These are phyloP conservation scores for Automeris io DNA, from an alignment of 2,888 invertebrate genomes.

Conservation along the genomic window DNA sequence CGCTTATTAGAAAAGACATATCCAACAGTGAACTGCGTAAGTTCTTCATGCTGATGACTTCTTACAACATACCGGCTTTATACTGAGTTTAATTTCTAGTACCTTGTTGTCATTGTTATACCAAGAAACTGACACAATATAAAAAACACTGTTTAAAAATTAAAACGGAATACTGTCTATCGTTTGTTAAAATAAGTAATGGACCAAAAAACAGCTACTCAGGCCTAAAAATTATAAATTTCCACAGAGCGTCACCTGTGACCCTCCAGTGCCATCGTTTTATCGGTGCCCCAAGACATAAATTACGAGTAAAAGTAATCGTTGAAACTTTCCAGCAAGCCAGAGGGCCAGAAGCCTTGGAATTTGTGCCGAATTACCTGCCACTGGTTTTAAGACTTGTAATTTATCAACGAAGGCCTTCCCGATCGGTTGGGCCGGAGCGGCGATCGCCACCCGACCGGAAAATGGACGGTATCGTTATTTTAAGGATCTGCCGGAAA, in stretches of 20 bases:
- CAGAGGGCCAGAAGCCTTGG: slow-evolving; percentile 49
- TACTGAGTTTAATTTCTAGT: no score
- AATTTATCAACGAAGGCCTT: slow-evolving; percentile 76
- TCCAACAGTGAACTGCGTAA: no score
- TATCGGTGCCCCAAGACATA: slow-evolving; percentile 62
- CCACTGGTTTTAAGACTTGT: slow-evolving; percentile 78
- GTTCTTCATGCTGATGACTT: no score
- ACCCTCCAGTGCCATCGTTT: slow-evolving; percentile 51
- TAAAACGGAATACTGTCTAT: no score
- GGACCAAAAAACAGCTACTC: slow-evolving; percentile 27
- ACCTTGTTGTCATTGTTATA: no score
- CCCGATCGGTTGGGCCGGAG: slow-evolving; percentile 46
- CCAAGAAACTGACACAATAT: no score
- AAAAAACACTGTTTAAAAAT: no score
- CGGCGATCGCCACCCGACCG: slow-evolving; percentile 39
- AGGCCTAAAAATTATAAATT: slow-evolving; percentile 37
- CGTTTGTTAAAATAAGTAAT: slow-evolving; percentile 32
- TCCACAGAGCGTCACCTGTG: slow-evolving; percentile 57
- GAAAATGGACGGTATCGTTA: slow-evolving; percentile 53
- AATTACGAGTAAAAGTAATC: slow-evolving; percentile 72
- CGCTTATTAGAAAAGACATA: no score
- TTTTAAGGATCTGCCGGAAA: slow-evolving; percentile 35
- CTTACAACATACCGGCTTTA: no score
- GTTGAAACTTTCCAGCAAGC: slow-evolving; percentile 65
- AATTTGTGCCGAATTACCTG: slow-evolving; percentile 78